Evolutionary conservation across 2,797 vertebrate genomes (phyloP), one percentile per base, ranked within the genome.

Genomic region (Tinamus major): DNA sequence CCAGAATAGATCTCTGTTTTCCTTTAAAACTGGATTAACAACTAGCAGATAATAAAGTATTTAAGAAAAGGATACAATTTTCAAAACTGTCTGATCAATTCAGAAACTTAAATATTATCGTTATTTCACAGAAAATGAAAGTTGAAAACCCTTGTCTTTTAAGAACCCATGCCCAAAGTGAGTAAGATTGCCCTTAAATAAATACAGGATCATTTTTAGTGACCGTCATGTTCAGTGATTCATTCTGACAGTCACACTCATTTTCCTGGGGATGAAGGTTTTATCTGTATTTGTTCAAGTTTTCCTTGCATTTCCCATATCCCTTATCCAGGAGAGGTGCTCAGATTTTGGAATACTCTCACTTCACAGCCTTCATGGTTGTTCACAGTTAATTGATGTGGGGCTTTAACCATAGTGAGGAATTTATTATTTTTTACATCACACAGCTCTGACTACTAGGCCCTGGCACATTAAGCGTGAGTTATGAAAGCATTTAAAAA

Each of bases 401-500:
- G 92, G 33, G 24, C 8, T 87, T 70, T 44, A 76, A 44, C 29
- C 85, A 41, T 20, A 75, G 24, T 23, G 31, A 75, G 26, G 17
- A 10, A 9, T 56, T 89, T 89, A 41, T 72, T 70, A 15, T 21
- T 51, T 51, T 29, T 31, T 16, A 41, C n/a, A 74, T 42, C 51
- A 77, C 6, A 33, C 46, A 81, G 39, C 16, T 89, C 76, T 71
- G 39, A 49, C 18, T 64, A 20, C 64, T 33, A 46, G 31, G 41
- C 49, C 33, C 63, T 69, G 65, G 56, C 74, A 61, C 18, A 75
- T 37, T 42, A 79, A 76, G 35, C 78, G 3, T 37, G 31, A 93
- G 59, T 74, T 89, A 87, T 21, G 27, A 93, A 85, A 79, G 37
- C 77, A 70, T 19, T 46, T 76, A 79, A 86, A 90, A 84, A 68